Evolutionary conservation across 2,888 invertebrate genomes (phyloP).

Genomic region (Atherix ibis): DNA sequence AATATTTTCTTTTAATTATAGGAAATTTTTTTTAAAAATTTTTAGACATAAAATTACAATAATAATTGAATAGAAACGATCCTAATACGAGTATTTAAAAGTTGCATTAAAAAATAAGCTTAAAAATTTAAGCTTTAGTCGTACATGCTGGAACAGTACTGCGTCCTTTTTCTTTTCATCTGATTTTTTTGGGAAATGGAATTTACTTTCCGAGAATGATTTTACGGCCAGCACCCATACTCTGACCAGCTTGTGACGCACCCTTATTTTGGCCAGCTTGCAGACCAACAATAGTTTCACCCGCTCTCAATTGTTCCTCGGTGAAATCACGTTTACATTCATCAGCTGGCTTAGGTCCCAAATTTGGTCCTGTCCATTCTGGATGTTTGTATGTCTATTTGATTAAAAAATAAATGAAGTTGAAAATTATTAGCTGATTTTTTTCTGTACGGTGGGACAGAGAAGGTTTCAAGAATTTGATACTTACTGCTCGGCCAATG

Average conservation of each 20-base stretch:
- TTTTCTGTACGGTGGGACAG: neutral
- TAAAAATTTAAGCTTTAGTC: too few relatives aligned
- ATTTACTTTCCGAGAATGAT: constrained; percentile 79
- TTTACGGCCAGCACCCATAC: constrained; percentile 78
- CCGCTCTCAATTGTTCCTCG: constrained; percentile 79
- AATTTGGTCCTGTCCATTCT: constrained; percentile 70
- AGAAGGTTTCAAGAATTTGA: constrained; percentile 1
- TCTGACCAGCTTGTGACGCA: constrained; percentile 81
- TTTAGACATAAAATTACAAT: too few relatives aligned
- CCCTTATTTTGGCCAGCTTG: constrained; percentile 96
- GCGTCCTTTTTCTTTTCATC: too few relatives aligned
- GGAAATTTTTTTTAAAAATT: too few relatives aligned
- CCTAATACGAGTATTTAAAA: too few relatives aligned
- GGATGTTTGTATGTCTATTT: constrained; percentile 66
- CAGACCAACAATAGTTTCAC: constrained; percentile 78
- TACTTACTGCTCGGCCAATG: constrained; percentile 63
- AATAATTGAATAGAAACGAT: too few relatives aligned
- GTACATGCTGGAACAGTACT: too few relatives aligned
- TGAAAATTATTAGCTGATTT: neutral
- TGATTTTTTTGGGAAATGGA: too few relatives aligned
- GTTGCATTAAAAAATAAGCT: too few relatives aligned
- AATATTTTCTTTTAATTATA: too few relatives aligned
- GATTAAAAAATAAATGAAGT: constrained; percentile 4
- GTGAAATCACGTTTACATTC: constrained; percentile 89
- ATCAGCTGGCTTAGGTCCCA: constrained; percentile 89